Evolutionary conservation across 2,113 vertebrate genomes (phyloP), one percentile per base, ranked within the genome.

Genomic region (Hassar affinis): DNA sequence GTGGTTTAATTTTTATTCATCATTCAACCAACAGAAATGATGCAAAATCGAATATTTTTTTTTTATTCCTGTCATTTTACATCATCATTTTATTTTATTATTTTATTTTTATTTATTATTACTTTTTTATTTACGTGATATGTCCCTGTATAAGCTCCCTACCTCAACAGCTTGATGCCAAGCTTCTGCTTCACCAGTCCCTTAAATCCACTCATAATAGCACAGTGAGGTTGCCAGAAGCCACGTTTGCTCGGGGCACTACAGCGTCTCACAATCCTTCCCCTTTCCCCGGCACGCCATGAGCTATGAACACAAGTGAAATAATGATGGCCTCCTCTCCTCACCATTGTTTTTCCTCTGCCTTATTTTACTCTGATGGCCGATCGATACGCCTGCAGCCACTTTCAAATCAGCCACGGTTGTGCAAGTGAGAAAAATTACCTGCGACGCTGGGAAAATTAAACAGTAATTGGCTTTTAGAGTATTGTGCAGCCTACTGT

Each of bases 391-490:
- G 84, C 84, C 89, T 82, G 83, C 80, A 87, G 89, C 85, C 86
- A 85, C 88, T 89, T 84, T 87, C 85, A 86, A 86, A 88, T 77
- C 52, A 80, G 61, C 78, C 12, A 74, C 59, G 79, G 78, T 83
- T 30, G 30, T 7, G 84, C 71, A 81, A 91, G 91, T 84, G 87
- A 82, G 87, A 90, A 86, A 90, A 92, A 90, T 91, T 84, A 91
- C 90, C 86, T 89, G 89, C 89, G 91, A 89, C 86, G 79, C 33
- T 83, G 87, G 88, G 86, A 91, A 93, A 92, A 93, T 93, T 88
- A 93, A 93, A 91, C 88, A 90, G 87, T 89, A 87, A 88, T 91
- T 91, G 89, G 85, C 87, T 88, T 78, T 82, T 69, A 64, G 51
- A 90, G 87, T 80, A 79, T 74, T 79, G 87, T 87, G 89, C 86